Evolutionary conservation across 1,140 invertebrate genomes (phyloP).

Genomic region (Spodoptera frugiperda): DNA sequence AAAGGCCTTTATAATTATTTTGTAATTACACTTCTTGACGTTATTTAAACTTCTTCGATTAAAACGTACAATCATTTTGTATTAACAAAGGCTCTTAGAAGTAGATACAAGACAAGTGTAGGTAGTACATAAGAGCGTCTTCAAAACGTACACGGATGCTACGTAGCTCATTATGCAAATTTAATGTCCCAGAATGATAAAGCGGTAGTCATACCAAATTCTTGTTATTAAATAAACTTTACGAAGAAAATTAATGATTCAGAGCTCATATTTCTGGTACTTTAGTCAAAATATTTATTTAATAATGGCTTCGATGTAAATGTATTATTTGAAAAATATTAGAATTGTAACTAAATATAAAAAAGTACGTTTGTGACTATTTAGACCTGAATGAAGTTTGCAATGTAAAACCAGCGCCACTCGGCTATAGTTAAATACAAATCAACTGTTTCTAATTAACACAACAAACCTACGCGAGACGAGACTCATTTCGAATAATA

Average conservation of each 20-base stretch:
- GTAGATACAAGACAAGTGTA: background rate
- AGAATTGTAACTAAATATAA: background rate
- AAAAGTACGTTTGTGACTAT: background rate
- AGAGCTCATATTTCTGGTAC: background rate
- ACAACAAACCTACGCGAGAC: constrained; percentile 19
- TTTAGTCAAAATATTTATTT: background rate
- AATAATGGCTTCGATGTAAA: background rate
- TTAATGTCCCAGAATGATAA: constrained; percentile 38
- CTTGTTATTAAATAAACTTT: constrained; percentile 19
- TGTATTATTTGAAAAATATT: background rate
- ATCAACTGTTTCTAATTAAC: constrained; percentile 17
- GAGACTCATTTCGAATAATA: constrained; percentile 20
- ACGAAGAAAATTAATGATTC: constrained; percentile 19
- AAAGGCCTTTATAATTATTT: background rate
- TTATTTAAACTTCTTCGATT: too few species aligned
- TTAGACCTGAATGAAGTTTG: background rate
- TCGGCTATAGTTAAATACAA: background rate
- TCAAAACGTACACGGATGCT: constrained; percentile 12
- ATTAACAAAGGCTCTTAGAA: too few species aligned
- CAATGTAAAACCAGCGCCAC: background rate
- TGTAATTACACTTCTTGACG: too few species aligned
- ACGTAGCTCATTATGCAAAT: constrained; percentile 35
- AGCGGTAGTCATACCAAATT: constrained; percentile 26
- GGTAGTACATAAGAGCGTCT: background rate
- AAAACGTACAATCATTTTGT: too few species aligned